Base-by-base conservation (phyloP, 2,113 vertebrate species). In the Cyprinodon variegatus region DNA sequence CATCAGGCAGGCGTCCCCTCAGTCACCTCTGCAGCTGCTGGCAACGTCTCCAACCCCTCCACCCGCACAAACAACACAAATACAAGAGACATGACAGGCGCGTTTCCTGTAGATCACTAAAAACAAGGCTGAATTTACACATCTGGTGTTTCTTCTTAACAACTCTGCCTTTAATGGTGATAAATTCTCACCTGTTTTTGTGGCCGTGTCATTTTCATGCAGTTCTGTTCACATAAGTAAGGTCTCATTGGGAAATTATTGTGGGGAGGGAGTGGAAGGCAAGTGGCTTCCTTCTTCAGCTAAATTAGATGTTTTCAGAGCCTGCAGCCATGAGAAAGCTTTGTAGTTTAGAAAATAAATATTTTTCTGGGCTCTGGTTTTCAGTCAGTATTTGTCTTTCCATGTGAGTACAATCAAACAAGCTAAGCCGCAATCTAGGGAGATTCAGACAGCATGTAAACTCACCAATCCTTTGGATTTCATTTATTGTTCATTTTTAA, bases 21-120 rank as follows among this genome's bases (percentile, higher is more conserved):
- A 66, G 83, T 94, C 94, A 94, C 94, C 93, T 94, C 90, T 90
- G 89, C 93, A 94, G 93, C 94, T 94, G 94, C 91, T 93, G 91
- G 86, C 93, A 91, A 80, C 20, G 77, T 91, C 90, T 89, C 78
- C 85, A 87, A 71, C 86, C 87, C 87, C 81, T 4, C 70, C 77
- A 41, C 76, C 76, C 48, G 71, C 53, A 82, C 53, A 83, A 70
- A 83, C 82, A 70, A 83, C 82, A 88, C 74, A 80, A 60, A 85
- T 43, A 69, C 76, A 73, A 12, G 29, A 64, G 77, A 88, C 68
- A 65, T 61, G 78, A 91, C 81, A 59, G 65, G 64, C 88, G 84
- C 46, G 63, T 83, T 84, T 86, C 78, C 83, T 43, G 70, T 57
- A 77, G 73, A 88, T 83, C 85, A 85, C 89, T 82, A 83, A 78